These are phyloP conservation scores for Donacobius atricapilla DNA, from an alignment of 2,113 vertebrate genomes.

Conservation along the genomic window DNA sequence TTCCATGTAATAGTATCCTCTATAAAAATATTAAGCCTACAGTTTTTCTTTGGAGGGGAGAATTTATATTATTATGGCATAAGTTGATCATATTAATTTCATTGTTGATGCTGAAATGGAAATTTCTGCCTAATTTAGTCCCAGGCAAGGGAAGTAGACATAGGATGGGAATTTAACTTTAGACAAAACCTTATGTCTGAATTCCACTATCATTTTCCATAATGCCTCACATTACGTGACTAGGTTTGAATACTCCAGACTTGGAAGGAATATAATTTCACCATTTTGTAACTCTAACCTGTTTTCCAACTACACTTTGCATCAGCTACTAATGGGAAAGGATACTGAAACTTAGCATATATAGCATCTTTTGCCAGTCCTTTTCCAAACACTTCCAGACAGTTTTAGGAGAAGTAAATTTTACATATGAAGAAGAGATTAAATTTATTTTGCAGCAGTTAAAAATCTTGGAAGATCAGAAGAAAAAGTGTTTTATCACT, in stretches of 20 bases:
- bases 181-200: not conserved
- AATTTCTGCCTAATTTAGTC: not conserved
- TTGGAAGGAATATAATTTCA: not conserved
- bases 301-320: not conserved
- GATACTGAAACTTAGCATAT: not conserved
- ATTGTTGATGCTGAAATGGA: not conserved
- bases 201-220: not conserved
- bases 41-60: not conserved
- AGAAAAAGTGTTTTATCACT: not conserved
- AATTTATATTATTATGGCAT: not conserved
- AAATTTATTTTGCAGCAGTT: not conserved
- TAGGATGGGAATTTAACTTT: not conserved
- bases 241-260: not conserved
- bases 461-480: not conserved
- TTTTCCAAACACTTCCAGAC: not conserved
- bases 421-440: not conserved
- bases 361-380: not conserved
- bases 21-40: not conserved
- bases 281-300: not conserved
- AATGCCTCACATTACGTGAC: not conserved
- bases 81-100: not conserved
- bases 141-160: not conserved
- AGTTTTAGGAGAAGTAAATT: not conserved
- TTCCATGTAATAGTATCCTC: not conserved
- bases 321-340: not conserved